Evolutionary conservation across 1,140 invertebrate species (phyloP).

Genomic region (Drosophila murphyi): DNA sequence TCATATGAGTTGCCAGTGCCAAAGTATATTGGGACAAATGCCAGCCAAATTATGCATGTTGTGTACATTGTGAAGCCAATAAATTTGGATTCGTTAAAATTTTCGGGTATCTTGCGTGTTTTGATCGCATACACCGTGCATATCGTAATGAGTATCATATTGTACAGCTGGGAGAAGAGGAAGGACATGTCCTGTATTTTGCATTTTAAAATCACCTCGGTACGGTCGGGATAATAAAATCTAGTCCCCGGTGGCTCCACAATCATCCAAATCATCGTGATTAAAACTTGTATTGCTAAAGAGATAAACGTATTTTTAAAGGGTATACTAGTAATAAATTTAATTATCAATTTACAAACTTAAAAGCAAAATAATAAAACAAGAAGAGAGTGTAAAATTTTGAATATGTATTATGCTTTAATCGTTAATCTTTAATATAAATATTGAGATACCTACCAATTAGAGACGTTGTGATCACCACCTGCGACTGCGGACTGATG

Average conservation of each 20-base stretch:
- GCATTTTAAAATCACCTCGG: slow-evolving; percentile 88
- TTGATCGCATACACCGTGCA: slow-evolving; percentile 95
- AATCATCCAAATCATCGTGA: slow-evolving; percentile 89
- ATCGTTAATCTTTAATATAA: neutral
- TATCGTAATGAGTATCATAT: slow-evolving; percentile 91
- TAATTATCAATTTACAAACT: neutral
- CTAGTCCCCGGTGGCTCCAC: slow-evolving; percentile 89
- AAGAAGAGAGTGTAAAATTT: too few species aligned
- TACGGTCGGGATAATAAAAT: slow-evolving; percentile 86
- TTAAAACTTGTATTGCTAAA: slow-evolving; percentile 88
- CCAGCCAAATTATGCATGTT: slow-evolving; percentile 94
- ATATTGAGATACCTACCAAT: slow-evolving; percentile 57
- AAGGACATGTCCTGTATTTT: slow-evolving; percentile 89
- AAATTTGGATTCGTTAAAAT: slow-evolving; percentile 94
- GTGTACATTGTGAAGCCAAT: slow-evolving; percentile 95
- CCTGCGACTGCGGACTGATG: slow-evolving; percentile 86
- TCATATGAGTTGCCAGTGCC: slow-evolving; percentile 88
- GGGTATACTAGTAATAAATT: neutral
- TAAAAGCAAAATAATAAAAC: neutral
- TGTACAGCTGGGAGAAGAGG: slow-evolving; percentile 91
- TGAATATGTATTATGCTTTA: too few species aligned
- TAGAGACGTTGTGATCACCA: slow-evolving; percentile 90
- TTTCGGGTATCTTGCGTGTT: slow-evolving; percentile 94
- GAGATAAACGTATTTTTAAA: slow-evolving; percentile 1
- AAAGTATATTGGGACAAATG: slow-evolving; percentile 94